phyloP scores from a whole-genome alignment of 1,140 invertebrate species.

The Prorops nasuta region DNA sequence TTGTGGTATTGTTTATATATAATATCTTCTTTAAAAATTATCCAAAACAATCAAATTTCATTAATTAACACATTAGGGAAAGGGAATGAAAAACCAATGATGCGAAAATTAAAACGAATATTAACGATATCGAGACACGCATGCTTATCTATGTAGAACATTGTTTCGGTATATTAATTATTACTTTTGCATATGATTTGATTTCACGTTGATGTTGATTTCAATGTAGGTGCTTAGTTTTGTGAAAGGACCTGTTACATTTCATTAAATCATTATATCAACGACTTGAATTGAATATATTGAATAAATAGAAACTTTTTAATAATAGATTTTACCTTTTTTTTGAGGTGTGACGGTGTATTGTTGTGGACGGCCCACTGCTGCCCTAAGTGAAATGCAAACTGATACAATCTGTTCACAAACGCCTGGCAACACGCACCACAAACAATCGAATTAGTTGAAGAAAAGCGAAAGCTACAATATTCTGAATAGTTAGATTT shows the following conservation, averaged over 20 bases:
- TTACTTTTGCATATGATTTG: too few species aligned
- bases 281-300: neutral
- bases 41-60: too few species aligned
- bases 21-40: too few species aligned
- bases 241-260: too few species aligned
- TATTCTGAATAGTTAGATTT: slow-evolving; percentile 20
- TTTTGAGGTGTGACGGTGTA: slow-evolving; percentile 65
- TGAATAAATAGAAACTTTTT: neutral
- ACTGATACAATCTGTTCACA: slow-evolving; percentile 67
- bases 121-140: neutral
- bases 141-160: too few species aligned
- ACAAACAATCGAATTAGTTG: slow-evolving; percentile 55
- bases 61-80: too few species aligned
- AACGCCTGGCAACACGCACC: slow-evolving; percentile 58
- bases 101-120: neutral
- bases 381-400: slow-evolving; percentile 78
- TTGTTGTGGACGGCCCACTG: slow-evolving; percentile 71
- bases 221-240: too few species aligned
- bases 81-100: too few species aligned
- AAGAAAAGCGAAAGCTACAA: slow-evolving; percentile 42
- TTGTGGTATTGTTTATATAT: too few species aligned
- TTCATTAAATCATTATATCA: neutral
- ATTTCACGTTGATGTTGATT: too few species aligned
- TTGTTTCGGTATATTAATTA: too few species aligned
- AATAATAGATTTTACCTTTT: slow-evolving; percentile 58